Percentiles rank a stretch among this genome's conserved stretches.
phyloP scores from a whole-genome alignment of 64 coral and sea anemone species.

The Montipora sp. region DNA sequence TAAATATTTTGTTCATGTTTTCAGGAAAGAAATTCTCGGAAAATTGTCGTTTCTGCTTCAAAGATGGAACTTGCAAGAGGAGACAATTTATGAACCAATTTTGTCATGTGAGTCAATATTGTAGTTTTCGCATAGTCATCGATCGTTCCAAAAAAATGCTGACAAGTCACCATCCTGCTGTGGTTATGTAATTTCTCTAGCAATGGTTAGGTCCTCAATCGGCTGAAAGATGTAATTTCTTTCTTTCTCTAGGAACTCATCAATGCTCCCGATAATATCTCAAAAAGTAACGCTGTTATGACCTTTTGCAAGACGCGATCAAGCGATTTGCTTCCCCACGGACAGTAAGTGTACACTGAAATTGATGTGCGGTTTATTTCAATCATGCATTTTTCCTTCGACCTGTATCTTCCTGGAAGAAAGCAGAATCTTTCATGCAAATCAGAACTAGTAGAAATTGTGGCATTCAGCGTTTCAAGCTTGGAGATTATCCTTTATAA shows the following conservation, averaged over 20 bases:
- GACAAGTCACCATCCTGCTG: background rate
- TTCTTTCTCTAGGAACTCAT: conserved; percentile 9
- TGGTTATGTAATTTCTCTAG: background rate
- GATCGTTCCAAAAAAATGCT: background rate
- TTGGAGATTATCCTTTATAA: too few relatives aligned
- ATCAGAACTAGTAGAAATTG: too few relatives aligned
- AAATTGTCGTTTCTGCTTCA: conserved; percentile 38
- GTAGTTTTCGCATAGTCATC: background rate
- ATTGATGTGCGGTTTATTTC: too few relatives aligned
- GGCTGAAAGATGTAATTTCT: background rate
- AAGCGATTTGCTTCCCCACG: conserved; percentile 30
- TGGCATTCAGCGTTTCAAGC: too few relatives aligned
- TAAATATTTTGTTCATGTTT: background rate
- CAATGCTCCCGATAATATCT: conserved; percentile 35
- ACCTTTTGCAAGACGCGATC: conserved; percentile 12
- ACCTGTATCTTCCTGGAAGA: too few relatives aligned
- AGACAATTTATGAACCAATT: conserved; percentile 22
- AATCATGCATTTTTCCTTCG: too few relatives aligned
- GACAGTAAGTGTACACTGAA: background rate
- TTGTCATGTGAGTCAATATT: conserved; percentile 15
- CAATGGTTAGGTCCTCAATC: background rate
- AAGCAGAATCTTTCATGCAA: too few relatives aligned
- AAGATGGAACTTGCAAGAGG: conserved; percentile 38
- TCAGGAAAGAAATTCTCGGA: conserved; percentile 36
- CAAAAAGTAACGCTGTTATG: conserved; percentile 6